A percentile compares a stretch with the other conserved stretches of the same genome.
These are phyloP conservation scores for Schrankia costaestrigalis DNA, from an alignment of 2,888 invertebrate genomes.

Conservation along the genomic window DNA sequence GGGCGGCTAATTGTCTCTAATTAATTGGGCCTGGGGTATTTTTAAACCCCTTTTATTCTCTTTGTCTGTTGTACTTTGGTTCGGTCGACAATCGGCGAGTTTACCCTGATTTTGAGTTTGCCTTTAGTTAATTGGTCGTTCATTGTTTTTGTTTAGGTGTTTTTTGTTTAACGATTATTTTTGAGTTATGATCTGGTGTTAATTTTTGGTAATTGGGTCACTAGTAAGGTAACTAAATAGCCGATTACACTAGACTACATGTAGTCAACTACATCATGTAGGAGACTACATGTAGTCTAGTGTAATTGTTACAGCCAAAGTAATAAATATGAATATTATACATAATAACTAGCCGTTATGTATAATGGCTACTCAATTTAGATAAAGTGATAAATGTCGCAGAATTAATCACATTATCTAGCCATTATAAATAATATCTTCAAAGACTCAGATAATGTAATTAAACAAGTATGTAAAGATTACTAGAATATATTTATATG, in stretches of 20 bases:
- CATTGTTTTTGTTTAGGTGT: constrained; percentile 41
- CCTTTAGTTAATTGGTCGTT: constrained; percentile 51
- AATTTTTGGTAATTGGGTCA: constrained; percentile 11
- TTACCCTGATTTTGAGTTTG: constrained; percentile 48
- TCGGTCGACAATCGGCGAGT: constrained; percentile 47
- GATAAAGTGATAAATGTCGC: no score
- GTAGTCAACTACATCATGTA: no score
- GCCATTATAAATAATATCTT: no score
- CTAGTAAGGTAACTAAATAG: no score
- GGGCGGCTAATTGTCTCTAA: constrained; percentile 77
- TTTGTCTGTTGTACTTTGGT: constrained; percentile 50
- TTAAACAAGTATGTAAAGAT: no score
- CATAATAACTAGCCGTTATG: no score
- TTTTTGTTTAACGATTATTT: constrained; percentile 16
- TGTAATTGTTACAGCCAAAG: background rate
- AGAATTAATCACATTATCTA: no score
- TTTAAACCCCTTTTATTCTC: constrained; percentile 64
- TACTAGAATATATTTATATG: no score
- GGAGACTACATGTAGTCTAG: no score
- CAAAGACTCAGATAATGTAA: no score
- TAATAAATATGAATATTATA: no score
- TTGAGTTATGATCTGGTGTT: constrained; percentile 4
- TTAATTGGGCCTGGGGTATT: constrained; percentile 74
- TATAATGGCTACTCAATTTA: no score
- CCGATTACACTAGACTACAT: background rate